These are phyloP conservation scores for Periophthalmus modestus DNA, from an alignment of 2,113 vertebrate genomes.

Conservation along the genomic window DNA sequence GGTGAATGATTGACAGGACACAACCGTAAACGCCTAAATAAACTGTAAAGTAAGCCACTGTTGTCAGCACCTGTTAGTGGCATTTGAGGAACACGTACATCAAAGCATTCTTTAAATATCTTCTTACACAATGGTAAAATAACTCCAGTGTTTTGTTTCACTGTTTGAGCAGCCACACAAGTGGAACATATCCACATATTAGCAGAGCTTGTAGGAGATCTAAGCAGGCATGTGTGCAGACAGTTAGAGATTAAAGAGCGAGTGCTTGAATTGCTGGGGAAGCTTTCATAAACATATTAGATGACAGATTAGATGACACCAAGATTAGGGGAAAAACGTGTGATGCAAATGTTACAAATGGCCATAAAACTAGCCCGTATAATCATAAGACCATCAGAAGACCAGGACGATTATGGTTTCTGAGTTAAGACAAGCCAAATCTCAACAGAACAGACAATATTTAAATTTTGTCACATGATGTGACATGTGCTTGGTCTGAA, in stretches of 20 bases:
- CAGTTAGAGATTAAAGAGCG: slow-evolving; percentile 40
- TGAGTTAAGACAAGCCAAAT: neutral
- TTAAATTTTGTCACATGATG: neutral
- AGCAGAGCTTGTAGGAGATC: slow-evolving; percentile 26
- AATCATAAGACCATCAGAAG: neutral
- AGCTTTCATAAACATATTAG: slow-evolving; percentile 31
- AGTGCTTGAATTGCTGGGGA: slow-evolving; percentile 46
- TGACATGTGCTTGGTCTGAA: neutral
- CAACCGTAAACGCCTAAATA: slow-evolving; percentile 16
- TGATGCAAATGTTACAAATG: neutral
- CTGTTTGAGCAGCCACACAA: slow-evolving; percentile 35
- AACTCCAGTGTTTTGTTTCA: slow-evolving; percentile 42
- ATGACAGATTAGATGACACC: neutral
- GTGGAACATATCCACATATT: slow-evolving; percentile 42
- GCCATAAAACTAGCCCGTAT: neutral
- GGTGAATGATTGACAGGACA: slow-evolving; percentile 34
- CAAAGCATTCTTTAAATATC: slow-evolving; percentile 29
- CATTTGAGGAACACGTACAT: slow-evolving; percentile 12
- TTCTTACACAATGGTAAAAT: slow-evolving; percentile 39
- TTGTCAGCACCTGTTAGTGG: slow-evolving; percentile 23
- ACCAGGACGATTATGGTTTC: neutral
- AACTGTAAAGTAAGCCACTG: slow-evolving; percentile 23
- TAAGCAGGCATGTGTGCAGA: slow-evolving; percentile 17
- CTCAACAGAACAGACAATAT: neutral
- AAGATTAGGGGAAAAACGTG: neutral